These are phyloP conservation scores for Tylochromis polylepis DNA, from an alignment of 2,113 vertebrate genomes.

Conservation along the genomic window DNA sequence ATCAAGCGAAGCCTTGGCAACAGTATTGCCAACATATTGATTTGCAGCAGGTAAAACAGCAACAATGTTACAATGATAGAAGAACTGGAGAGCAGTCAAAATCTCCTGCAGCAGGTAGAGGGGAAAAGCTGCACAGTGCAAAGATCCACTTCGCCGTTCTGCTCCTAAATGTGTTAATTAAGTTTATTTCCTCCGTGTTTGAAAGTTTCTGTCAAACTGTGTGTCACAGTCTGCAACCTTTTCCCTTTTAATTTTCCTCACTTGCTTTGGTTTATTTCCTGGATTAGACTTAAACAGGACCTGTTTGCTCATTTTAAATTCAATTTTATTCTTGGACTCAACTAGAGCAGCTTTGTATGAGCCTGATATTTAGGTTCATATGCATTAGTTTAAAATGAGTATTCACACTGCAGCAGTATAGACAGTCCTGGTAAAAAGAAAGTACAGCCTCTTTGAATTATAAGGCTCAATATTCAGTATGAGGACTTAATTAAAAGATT, in stretches of 20 bases:
- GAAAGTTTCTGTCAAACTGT: not conserved
- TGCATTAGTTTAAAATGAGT: not conserved
- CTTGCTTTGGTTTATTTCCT: not conserved
- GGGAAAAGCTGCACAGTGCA: not conserved
- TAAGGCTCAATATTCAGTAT: not conserved
- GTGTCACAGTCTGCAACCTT: not conserved
- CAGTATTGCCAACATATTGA: constrained; percentile 29
- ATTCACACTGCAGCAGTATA: not conserved
- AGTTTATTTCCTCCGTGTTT: not conserved
- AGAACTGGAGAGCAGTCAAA: not conserved
- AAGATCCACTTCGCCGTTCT: not conserved
- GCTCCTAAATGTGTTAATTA: not conserved
- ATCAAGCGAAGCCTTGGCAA: constrained; percentile 15
- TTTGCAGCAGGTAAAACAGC: constrained; percentile 36
- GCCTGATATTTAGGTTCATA: not conserved
- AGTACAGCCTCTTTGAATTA: not conserved
- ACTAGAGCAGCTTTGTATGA: not conserved
- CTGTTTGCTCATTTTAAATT: not conserved
- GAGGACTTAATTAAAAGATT: not conserved
- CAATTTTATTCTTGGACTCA: not conserved
- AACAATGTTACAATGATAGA: constrained; percentile 1
- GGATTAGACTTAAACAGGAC: not conserved
- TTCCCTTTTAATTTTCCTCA: not conserved
- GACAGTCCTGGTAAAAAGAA: not conserved
- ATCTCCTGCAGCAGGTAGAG: not conserved